Evolutionary conservation across 2,888 invertebrate species (phyloP), one percentile per base, ranked within the genome.

Genomic region (Xestia xanthographa): DNA sequence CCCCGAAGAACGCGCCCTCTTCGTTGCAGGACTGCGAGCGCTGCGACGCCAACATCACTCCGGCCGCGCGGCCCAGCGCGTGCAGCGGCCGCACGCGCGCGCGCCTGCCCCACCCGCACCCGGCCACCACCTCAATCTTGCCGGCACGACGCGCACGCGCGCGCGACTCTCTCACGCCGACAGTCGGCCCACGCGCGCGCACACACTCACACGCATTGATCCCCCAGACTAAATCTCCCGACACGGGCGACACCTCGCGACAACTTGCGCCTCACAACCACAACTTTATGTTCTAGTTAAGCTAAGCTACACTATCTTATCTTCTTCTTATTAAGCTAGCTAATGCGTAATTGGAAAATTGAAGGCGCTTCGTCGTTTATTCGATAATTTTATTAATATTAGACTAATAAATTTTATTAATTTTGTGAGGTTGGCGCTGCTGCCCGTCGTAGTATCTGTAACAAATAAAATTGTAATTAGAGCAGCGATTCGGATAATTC

Each of bases 21-120:
- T 96, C 96, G 96, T 96, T 96, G 92, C 96, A 96, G 86, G 96
- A 96, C 93, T 96, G 97, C 91, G 96, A 96, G 86, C 97, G 95
- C 95, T 96, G 97, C 92, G 96, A 95, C 80, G 96, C 93, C 93
- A 96, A 89, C 97, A 96, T 96, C 90, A 78, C 77, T 81, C 95
- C 94, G 93, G 94, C 95, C 93, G 94, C 95, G 94, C 95, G 95
- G 91, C 94, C 91, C 89, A 95, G 90, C 94, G 94, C 95, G 92
- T 94, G 95, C 95, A 96, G 92, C 89, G 96, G 96, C 86, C 96
- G 96, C 95, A 96, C 96, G 94, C 96, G 96, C 95, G 95, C 96
- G 90, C 96, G 96, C 95, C 96, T 94, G 75, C 95, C 95, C 96
- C 96, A 96, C 91, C 95, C 95, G 93, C 95, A 94, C 95, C 95